Evolutionary conservation across 2,888 invertebrate genomes (phyloP).

Genomic region (Capitulum mitella): DNA sequence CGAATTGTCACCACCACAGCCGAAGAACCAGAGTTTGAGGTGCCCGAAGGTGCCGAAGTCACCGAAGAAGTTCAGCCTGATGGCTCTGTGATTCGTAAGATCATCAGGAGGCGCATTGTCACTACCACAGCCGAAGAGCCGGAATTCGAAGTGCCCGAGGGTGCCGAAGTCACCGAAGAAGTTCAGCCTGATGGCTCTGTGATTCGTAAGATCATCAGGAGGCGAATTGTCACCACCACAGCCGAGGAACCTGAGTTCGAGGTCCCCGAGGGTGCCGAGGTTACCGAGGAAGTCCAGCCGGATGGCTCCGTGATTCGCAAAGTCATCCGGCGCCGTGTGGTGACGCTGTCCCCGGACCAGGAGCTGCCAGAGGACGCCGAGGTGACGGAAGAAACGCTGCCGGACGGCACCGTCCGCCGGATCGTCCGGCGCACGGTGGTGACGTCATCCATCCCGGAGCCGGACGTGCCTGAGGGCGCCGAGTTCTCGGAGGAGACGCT

Average conservation of each 20-base stretch:
- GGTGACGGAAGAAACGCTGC: not conserved
- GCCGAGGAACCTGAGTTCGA: not conserved
- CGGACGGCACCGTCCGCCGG: not conserved
- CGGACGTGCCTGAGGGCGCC: slow-evolving; percentile 1
- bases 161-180: not conserved
- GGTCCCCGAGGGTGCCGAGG: not conserved
- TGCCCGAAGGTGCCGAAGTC: not conserved
- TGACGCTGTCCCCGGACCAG: not conserved
- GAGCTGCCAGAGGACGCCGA: not conserved
- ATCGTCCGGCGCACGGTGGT: slow-evolving; percentile 13
- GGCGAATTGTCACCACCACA: not conserved
- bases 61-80: not conserved
- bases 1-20: not conserved
- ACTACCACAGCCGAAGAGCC: not conserved
- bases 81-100: not conserved
- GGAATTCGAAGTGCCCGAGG: not conserved
- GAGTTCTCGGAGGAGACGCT: slow-evolving; percentile 14
- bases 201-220: not conserved
- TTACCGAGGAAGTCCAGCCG: not conserved
- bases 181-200: not conserved
- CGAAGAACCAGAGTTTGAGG: not conserved
- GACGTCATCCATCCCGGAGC: not conserved
- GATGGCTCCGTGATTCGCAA: not conserved
- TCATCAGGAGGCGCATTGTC: not conserved
- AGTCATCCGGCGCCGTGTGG: not conserved